phyloP scores from a whole-genome alignment of 92 coral and sea anemone species.

The Porites lobata region DNA sequence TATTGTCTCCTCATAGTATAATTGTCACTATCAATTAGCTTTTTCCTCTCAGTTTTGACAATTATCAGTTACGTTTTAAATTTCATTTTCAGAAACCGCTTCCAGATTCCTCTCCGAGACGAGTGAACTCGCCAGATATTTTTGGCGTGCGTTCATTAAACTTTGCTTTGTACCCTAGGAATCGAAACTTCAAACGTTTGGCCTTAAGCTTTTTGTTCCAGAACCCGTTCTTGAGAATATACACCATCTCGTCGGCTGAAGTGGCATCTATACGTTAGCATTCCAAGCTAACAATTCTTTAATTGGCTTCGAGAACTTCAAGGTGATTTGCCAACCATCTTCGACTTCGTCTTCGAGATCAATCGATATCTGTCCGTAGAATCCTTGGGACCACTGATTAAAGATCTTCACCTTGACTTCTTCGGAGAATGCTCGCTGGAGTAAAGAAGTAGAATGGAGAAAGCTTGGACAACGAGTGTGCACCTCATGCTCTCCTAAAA shows the following conservation, averaged over 20 bases:
- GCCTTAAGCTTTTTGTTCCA: conserved; percentile 29
- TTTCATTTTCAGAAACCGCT: conserved; percentile 18
- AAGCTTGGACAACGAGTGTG: not conserved
- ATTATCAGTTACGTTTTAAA: not conserved
- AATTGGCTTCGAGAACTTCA: conserved; percentile 45
- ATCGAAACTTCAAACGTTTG: conserved; percentile 1
- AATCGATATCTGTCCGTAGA: conserved; percentile 39
- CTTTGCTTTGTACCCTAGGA: conserved; percentile 15
- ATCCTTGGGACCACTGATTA: conserved; percentile 54
- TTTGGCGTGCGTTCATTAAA: not conserved
- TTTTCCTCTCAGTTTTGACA: not conserved
- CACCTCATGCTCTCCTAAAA: conserved; percentile 14
- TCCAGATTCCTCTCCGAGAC: conserved; percentile 39
- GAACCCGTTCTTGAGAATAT: conserved; percentile 19
- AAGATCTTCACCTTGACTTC: conserved; percentile 30
- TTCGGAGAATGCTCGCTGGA: conserved; percentile 14
- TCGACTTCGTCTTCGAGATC: conserved; percentile 37
- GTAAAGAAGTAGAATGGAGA: conserved; percentile 7
- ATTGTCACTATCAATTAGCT: no score
- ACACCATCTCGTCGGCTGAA: conserved; percentile 26
- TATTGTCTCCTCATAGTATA: no score
- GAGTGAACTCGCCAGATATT: conserved; percentile 23
- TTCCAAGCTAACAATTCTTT: conserved; percentile 11
- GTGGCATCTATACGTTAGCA: conserved; percentile 26
- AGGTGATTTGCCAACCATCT: conserved; percentile 65